Percentiles rank a stretch among this genome's conserved stretches.
These are phyloP conservation scores for Drosophila mimetica DNA, from an alignment of 2,888 invertebrate genomes.

Conservation along the genomic window DNA sequence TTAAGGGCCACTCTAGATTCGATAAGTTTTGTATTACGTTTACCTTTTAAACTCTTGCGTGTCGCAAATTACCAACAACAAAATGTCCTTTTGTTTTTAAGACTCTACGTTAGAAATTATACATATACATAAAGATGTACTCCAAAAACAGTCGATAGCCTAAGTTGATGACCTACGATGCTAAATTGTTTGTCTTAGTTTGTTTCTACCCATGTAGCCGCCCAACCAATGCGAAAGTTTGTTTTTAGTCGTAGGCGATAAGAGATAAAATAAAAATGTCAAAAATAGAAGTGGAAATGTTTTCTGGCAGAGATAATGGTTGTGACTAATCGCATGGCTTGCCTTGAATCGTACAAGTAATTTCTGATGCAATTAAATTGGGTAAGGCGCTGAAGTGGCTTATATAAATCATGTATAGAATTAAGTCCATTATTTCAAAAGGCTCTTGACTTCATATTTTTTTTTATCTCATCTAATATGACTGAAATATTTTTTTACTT, in stretches of 20 bases:
- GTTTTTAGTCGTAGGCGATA: conserved; percentile 46
- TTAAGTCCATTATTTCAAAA: too few species aligned
- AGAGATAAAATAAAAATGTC: conserved; percentile 19
- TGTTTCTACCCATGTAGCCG: conserved; percentile 27
- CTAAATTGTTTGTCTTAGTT: conserved; percentile 42
- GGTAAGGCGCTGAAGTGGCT: not conserved
- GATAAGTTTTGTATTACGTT: conserved; percentile 50
- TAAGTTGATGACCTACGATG: conserved; percentile 30
- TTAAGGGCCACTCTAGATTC: conserved; percentile 16
- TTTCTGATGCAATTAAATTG: not conserved
- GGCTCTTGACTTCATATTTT: too few species aligned
- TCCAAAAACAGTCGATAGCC: conserved; percentile 33
- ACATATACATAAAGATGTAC: conserved; percentile 32
- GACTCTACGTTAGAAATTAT: conserved; percentile 37
- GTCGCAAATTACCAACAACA: conserved; percentile 37
- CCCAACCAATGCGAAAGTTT: conserved; percentile 33
- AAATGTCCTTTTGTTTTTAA: conserved; percentile 39
- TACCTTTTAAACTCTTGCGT: conserved; percentile 36
- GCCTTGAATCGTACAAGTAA: not conserved
- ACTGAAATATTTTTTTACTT: too few species aligned
- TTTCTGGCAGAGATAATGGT: conserved; percentile 18
- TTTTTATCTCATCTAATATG: too few species aligned
- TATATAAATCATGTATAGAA: not conserved
- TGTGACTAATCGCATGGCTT: conserved; percentile 5
- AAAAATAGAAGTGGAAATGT: conserved; percentile 14